Percentiles rank a stretch among this genome's conserved stretches.
Evolutionary conservation across 2,113 vertebrate species (phyloP).

Genomic region (Laticauda laticaudata): DNA sequence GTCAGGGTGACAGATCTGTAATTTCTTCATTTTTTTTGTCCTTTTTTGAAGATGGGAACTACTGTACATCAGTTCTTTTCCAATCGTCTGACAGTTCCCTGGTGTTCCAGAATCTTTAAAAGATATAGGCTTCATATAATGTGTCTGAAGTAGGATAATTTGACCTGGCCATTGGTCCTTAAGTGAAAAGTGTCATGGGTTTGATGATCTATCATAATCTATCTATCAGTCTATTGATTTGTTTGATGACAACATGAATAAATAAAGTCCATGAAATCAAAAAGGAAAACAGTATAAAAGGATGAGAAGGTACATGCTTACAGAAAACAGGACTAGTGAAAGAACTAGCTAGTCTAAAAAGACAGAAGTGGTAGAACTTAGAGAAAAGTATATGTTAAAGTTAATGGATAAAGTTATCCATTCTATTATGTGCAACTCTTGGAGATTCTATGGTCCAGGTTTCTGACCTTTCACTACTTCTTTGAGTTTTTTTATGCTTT

Average conservation of each 20-base stretch:
- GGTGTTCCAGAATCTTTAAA: no score
- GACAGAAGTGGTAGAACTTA: background rate
- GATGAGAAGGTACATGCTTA: background rate
- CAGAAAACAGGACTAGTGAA: background rate
- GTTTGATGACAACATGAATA: background rate
- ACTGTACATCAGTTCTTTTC: no score
- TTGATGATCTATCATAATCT: background rate
- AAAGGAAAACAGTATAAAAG: background rate
- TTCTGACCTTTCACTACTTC: no score
- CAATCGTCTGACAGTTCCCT: no score
- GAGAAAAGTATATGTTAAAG: background rate
- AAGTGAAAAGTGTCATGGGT: background rate
- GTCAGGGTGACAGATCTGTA: no score
- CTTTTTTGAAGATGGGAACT: no score
- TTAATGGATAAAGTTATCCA: no score
- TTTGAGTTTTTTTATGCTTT: no score
- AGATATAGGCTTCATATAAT: background rate
- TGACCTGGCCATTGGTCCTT: background rate
- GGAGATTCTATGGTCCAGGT: no score
- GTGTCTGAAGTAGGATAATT: background rate
- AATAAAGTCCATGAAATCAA: background rate
- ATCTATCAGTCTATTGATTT: background rate
- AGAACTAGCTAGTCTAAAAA: background rate
- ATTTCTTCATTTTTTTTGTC: no score
- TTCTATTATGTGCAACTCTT: no score